A percentile compares a stretch with the other conserved stretches of the same genome.
phyloP scores from a whole-genome alignment of 2,113 vertebrate species.

The Dasyurus viverrinus region DNA sequence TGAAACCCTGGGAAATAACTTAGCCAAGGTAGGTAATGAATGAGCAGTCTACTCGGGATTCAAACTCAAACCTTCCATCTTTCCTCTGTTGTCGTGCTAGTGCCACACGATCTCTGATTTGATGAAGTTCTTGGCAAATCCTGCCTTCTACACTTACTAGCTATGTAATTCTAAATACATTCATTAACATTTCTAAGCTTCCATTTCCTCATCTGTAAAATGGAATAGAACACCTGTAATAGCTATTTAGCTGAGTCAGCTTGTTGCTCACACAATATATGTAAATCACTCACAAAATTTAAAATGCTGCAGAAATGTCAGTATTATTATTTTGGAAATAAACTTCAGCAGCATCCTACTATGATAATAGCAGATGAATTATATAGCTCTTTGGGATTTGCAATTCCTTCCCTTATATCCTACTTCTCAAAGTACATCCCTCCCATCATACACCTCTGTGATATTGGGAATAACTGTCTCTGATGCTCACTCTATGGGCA shows the following conservation, averaged over 20 bases:
- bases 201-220: not conserved
- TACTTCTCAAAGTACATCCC: not conserved
- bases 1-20: not conserved
- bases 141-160: not conserved
- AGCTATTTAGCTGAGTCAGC: not conserved
- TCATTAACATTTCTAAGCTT: not conserved
- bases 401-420: not conserved
- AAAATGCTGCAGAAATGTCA: not conserved
- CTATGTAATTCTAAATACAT: not conserved
- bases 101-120: not conserved
- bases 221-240: not conserved
- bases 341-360: not conserved
- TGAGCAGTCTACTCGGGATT: not conserved
- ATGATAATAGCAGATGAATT: not conserved
- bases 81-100: not conserved
- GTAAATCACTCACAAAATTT: not conserved
- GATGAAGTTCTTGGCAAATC: not conserved
- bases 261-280: not conserved
- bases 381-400: not conserved
- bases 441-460: not conserved
- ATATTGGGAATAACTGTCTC: not conserved
- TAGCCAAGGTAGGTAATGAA: not conserved
- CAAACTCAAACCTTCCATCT: not conserved
- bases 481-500: not conserved
- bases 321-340: not conserved